Percentiles rank a stretch among this genome's conserved stretches.
phyloP scores from a whole-genome alignment of 2,113 vertebrate genomes.

The Cebus imitator region DNA sequence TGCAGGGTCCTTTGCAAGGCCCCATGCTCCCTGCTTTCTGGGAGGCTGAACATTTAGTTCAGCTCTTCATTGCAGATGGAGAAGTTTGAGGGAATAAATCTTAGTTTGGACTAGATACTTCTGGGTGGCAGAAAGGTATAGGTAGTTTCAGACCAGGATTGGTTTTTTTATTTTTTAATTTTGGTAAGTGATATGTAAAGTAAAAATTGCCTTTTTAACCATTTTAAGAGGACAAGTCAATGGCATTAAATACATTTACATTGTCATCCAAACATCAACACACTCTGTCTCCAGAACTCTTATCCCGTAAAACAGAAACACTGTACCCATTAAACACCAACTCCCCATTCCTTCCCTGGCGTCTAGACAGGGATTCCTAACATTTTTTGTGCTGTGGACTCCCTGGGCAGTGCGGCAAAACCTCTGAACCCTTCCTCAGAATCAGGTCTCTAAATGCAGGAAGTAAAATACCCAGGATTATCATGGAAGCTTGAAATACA shows the following conservation, averaged over 20 bases:
- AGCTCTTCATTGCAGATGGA: background rate
- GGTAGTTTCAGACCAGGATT: background rate
- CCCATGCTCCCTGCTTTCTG: background rate
- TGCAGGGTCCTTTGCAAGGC: background rate
- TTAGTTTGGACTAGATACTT: background rate
- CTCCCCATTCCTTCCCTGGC: fast-evolving
- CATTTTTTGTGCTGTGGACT: background rate
- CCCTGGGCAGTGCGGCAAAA: background rate
- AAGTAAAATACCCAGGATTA: background rate
- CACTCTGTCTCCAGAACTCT: background rate
- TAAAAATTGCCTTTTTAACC: background rate
- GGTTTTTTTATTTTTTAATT: background rate
- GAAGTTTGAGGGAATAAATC: background rate
- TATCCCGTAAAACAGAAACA: background rate
- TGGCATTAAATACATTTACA: background rate
- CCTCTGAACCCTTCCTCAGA: background rate
- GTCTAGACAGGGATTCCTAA: background rate
- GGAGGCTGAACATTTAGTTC: background rate
- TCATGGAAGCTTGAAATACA: background rate
- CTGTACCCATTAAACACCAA: too few species aligned
- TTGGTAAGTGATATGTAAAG: background rate
- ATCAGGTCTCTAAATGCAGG: background rate
- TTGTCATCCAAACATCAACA: fast-evolving
- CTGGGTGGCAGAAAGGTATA: background rate
- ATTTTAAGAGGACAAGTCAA: background rate